These are phyloP conservation scores for Cyrtorhinus lividipennis DNA, from an alignment of 1,140 invertebrate species.

Conservation along the genomic window DNA sequence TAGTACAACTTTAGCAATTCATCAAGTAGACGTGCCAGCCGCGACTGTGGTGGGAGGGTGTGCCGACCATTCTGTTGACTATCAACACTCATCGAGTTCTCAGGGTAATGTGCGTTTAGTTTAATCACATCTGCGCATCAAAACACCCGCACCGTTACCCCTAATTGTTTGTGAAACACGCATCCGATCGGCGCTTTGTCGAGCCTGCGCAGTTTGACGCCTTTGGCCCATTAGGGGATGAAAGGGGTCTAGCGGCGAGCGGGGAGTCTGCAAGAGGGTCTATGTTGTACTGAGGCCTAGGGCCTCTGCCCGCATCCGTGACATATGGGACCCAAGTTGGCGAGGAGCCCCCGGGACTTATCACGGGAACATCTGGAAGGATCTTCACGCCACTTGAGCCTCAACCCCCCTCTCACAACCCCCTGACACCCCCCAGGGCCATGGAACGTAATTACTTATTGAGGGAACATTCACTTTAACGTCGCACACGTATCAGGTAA, in stretches of 20 bases:
- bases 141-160: slow-evolving; percentile 1
- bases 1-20: too few species aligned
- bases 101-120: background rate
- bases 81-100: background rate
- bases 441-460: background rate
- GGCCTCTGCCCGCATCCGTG: background rate
- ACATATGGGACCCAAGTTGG: background rate
- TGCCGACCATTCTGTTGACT: background rate
- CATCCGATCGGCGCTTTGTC: background rate
- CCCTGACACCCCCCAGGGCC: too few species aligned
- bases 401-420: background rate
- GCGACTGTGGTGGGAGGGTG: too few species aligned
- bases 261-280: too few species aligned
- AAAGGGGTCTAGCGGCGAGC: too few species aligned
- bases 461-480: background rate
- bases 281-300: background rate
- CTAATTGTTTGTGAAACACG: slow-evolving; percentile 3
- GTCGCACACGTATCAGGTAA: background rate
- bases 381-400: slow-evolving; percentile 1
- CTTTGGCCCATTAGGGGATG: background rate
- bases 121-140: slow-evolving; percentile 2
- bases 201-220: slow-evolving; percentile 2
- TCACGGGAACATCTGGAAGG: background rate
- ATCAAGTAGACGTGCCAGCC: too few species aligned
- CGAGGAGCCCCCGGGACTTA: background rate